A percentile compares a stretch with the other conserved stretches of the same genome.
Evolutionary conservation across 2,888 invertebrate species (phyloP).

Genomic region (Caenorhabditis afra): DNA sequence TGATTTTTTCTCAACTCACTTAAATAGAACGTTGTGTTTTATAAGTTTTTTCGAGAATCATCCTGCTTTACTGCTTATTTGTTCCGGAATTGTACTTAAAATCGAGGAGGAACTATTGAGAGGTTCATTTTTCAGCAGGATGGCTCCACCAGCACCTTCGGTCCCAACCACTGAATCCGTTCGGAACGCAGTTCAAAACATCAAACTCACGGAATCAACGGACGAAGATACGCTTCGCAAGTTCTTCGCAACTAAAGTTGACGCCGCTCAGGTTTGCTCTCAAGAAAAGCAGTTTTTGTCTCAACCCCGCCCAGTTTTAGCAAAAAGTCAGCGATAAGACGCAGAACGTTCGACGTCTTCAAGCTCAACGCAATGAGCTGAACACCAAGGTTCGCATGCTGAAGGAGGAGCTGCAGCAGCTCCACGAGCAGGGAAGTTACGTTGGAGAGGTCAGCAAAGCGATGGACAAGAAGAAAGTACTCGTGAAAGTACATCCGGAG

Average conservation of each 20-base stretch:
- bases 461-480: conserved; percentile 99
- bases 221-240: conserved; percentile 69
- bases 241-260: conserved; percentile 97
- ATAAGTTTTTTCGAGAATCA: too few relatives aligned
- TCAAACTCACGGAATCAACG: conserved; percentile 47
- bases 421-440: conserved; percentile 97
- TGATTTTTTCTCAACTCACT: neutral
- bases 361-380: conserved; percentile 98
- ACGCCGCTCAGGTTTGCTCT: conserved; percentile 88
- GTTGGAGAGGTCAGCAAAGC: conserved; percentile 99
- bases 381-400: conserved; percentile 99
- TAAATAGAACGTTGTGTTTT: too few relatives aligned
- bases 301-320: conserved; percentile 76
- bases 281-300: neutral
- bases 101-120: too few relatives aligned
- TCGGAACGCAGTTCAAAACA: neutral
- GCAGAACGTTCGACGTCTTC: conserved; percentile 95
- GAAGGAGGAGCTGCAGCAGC: conserved; percentile 94
- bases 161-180: conserved; percentile 11
- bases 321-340: conserved; percentile 96
- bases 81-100: too few relatives aligned
- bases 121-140: too few relatives aligned
- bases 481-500: conserved; percentile 99
- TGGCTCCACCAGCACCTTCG: conserved; percentile 32
- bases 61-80: conserved; percentile 7